A percentile compares a stretch with the other conserved stretches of the same genome.
These are phyloP conservation scores for Prosopocoilus inquinatus DNA, from an alignment of 2,888 invertebrate genomes.

Conservation along the genomic window DNA sequence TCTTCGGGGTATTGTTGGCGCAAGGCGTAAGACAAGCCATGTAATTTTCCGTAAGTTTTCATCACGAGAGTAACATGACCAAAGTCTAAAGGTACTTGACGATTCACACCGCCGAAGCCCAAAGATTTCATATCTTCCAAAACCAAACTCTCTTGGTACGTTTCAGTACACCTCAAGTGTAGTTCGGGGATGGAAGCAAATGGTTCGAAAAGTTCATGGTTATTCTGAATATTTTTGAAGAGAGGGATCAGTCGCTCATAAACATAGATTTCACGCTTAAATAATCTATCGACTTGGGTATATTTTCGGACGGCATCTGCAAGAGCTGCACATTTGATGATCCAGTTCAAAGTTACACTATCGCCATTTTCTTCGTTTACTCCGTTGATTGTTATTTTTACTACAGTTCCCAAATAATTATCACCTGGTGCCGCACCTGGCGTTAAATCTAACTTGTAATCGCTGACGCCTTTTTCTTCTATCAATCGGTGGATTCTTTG, in stretches of 20 bases:
- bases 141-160: constrained; percentile 30
- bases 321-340: constrained; percentile 36
- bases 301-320: constrained; percentile 29
- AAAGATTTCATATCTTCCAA: constrained; percentile 32
- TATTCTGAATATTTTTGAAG: constrained; percentile 29
- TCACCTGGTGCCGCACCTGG: constrained; percentile 34
- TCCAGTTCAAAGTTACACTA: constrained; percentile 25
- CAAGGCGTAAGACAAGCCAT: constrained; percentile 38
- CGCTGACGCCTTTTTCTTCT: neutral
- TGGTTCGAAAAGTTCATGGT: constrained; percentile 18
- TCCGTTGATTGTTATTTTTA: constrained; percentile 21
- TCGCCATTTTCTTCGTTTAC: constrained; percentile 8
- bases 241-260: constrained; percentile 34
- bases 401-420: constrained; percentile 36
- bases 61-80: constrained; percentile 32
- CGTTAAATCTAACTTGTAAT: neutral
- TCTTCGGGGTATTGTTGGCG: constrained; percentile 30
- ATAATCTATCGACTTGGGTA: constrained; percentile 30
- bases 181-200: constrained; percentile 26
- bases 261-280: constrained; percentile 35
- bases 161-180: constrained; percentile 23
- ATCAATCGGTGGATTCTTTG: neutral
- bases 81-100: constrained; percentile 29
- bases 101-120: constrained; percentile 30
- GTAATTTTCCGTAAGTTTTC: constrained; percentile 35